Conservation (phyloP, 2,113 vertebrate species). For the Ginglymostoma cirratum region DNA sequence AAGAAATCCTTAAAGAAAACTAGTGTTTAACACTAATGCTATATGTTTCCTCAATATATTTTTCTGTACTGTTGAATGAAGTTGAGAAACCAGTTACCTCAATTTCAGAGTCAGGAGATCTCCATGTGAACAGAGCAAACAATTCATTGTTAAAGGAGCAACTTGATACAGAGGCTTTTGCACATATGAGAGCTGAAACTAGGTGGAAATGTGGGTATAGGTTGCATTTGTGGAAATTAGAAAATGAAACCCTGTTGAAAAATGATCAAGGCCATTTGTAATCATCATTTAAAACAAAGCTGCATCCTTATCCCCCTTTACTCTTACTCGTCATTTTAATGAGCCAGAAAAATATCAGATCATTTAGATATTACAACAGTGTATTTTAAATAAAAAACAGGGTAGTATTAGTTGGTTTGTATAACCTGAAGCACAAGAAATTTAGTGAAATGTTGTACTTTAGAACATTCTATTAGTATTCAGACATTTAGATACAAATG, state of each 20-base stretch:
- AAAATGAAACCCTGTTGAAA: not conserved
- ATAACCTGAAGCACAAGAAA: not conserved
- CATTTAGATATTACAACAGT: not conserved
- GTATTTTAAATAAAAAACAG: not conserved
- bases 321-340: not conserved
- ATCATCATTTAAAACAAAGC: conserved; percentile 8
- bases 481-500: not conserved
- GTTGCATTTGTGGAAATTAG: not conserved
- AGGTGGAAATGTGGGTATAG: no score
- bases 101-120: not conserved
- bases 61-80: not conserved
- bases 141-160: not conserved
- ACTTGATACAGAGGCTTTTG: not conserved
- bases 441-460: not conserved
- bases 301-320: conserved; percentile 1
- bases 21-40: not conserved
- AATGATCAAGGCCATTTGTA: not conserved
- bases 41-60: not conserved
- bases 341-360: not conserved
- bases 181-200: not conserved
- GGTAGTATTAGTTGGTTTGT: not conserved
- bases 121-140: not conserved
- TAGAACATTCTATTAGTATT: not conserved
- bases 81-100: not conserved
- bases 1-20: not conserved